Percentiles rank a stretch among this genome's conserved stretches.
Conservation (phyloP, 2,797 vertebrate genomes). For the Platyrinchus mystaceus region DNA sequence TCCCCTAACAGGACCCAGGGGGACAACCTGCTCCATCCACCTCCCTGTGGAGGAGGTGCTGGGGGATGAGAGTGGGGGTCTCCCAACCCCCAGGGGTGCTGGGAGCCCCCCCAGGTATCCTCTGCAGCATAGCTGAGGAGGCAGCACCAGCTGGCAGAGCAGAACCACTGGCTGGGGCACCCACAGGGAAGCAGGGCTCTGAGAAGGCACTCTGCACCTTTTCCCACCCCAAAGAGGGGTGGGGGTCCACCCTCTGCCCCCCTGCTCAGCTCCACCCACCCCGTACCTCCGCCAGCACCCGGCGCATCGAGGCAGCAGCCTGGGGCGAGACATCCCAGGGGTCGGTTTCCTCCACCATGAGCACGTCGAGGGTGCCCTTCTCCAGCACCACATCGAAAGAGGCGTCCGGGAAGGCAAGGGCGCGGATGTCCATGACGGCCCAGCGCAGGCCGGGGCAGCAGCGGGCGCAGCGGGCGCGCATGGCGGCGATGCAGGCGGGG, state of each 20-base stretch:
- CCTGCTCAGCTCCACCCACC: no score
- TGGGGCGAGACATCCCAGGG: slow-evolving; percentile 83
- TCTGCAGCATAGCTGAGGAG: neutral
- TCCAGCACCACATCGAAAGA: slow-evolving; percentile 88
- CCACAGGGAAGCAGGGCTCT: neutral
- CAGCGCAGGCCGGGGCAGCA: slow-evolving; percentile 81
- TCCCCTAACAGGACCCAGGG: neutral
- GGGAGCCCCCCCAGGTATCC: accelerated
- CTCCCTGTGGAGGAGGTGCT: neutral
- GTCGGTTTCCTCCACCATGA: slow-evolving; percentile 86
- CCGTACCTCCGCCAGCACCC: slow-evolving; percentile 77
- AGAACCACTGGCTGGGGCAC: accelerated
- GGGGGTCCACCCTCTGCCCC: neutral
- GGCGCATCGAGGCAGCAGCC: slow-evolving; percentile 72
- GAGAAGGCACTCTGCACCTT: neutral
- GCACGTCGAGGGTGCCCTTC: slow-evolving; percentile 89
- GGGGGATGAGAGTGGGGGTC: neutral
- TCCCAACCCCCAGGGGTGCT: neutral
- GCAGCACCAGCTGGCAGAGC: accelerated
- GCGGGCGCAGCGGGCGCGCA: slow-evolving; percentile 77
- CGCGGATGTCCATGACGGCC: slow-evolving; percentile 87
- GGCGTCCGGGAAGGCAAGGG: slow-evolving; percentile 77
- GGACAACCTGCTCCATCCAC: neutral
- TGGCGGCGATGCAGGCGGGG: slow-evolving; percentile 82
- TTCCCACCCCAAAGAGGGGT: accelerated